Evolutionary conservation across 2,888 invertebrate species (phyloP).

Genomic region (Emesis russula): DNA sequence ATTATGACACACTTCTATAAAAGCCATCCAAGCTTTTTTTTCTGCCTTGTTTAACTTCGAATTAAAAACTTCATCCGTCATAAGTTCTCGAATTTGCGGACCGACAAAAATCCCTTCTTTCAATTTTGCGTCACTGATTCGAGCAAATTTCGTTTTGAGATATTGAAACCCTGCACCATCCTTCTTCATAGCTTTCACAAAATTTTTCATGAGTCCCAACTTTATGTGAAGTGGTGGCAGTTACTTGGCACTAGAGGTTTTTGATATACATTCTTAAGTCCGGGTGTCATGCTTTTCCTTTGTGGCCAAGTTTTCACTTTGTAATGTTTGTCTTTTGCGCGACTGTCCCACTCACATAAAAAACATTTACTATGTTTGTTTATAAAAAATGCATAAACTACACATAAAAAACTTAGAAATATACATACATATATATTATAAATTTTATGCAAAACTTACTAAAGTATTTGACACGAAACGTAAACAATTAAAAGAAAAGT

Average conservation of each 20-base stretch:
- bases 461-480: conserved; percentile 49
- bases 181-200: conserved; percentile 23
- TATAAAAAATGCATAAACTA: conserved; percentile 37
- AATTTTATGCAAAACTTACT: conserved; percentile 51
- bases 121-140: not conserved
- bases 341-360: conserved; percentile 35
- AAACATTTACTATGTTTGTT: conserved; percentile 14
- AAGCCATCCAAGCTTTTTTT: conserved; percentile 15
- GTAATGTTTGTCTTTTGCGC: conserved; percentile 26
- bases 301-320: conserved; percentile 27
- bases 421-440: not conserved
- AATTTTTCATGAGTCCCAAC: conserved; percentile 31
- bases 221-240: conserved; percentile 40
- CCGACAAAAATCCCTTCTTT: conserved; percentile 2
- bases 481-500: conserved; percentile 60
- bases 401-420: conserved; percentile 30
- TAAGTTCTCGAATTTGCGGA: conserved; percentile 13
- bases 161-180: not conserved
- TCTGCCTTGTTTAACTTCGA: conserved; percentile 35
- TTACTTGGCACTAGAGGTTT: conserved; percentile 37
- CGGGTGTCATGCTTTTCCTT: conserved; percentile 11
- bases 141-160: not conserved
- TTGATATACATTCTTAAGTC: conserved; percentile 24
- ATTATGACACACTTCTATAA: not conserved
- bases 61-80: conserved; percentile 23